Evolutionary conservation across 1,140 invertebrate genomes (phyloP), one percentile per base, ranked within the genome.

Genomic region (Caerostris extrusa): DNA sequence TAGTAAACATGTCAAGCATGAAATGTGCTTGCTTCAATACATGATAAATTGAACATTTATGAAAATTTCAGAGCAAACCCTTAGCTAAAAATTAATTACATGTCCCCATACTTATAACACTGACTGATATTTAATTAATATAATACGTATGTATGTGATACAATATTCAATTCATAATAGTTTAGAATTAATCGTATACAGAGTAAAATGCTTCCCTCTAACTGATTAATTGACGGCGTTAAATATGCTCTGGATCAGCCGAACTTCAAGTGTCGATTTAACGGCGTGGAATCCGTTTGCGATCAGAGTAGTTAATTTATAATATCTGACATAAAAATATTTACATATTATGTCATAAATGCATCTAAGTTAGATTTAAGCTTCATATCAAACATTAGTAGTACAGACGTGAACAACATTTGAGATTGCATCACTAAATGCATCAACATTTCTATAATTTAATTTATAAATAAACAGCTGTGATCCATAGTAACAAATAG

Each of bases 331-430:
- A 17, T 14, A 67, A 67, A 67, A 5, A 5, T 67, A 2, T 67
- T 67, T 67, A 67, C 61, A 67, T 67, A 67, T 67, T 67, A 67
- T 67, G 61, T 17, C n/a, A 17, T 67, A 67, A 67, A 67, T 67
- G n/a, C n/a, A 5, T 67, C 14, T 14, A 34, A 34, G n/a, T n/a
- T 67, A 17, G 61, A 67, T 67, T 67, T 67, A 5, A 67, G 14
- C 12, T 14, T 17, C 61, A 67, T 67, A 17, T 67, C n/a, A 67
- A 67, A 67, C n/a, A 67, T 17, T n/a, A 14, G n/a, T 67, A 17
- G 61, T 67, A 67, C n/a, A 12, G 17, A 67, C 34, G 61, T n/a
- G 12, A 67, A 67, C 14, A 67, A 14, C 61, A 67, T 34, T 34
- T 2, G 34, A 34, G 34, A 34, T 34, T 34, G 34, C 34, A 2